Evolutionary conservation across 2,797 vertebrate genomes (phyloP).

Genomic region (Otolemur crassicaudatus): DNA sequence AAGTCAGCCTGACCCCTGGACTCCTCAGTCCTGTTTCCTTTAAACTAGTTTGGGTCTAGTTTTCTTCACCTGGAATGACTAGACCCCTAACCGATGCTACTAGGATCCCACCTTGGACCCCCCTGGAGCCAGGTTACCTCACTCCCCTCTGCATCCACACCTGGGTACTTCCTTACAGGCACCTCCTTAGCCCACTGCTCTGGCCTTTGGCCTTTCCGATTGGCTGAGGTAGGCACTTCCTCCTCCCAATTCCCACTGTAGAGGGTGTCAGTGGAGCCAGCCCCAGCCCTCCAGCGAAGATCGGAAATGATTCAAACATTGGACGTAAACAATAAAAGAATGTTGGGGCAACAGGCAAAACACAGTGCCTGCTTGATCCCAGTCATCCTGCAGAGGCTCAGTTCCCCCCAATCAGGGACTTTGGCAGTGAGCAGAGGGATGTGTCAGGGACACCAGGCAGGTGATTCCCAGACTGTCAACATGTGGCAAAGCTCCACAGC

Average conservation of each 20-base stretch:
- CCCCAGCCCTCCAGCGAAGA: not conserved
- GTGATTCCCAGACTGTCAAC: too few species aligned
- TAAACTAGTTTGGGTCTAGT: not conserved
- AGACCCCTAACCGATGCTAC: not conserved
- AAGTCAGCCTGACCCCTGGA: not conserved
- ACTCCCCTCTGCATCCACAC: not conserved
- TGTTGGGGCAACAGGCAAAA: not conserved
- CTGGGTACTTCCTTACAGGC: not conserved
- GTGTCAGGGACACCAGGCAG: not conserved
- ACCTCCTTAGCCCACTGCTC: not conserved
- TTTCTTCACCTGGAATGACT: not conserved
- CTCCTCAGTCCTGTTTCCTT: not conserved
- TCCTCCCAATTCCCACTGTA: not conserved
- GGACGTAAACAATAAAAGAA: not conserved
- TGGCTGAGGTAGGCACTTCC: not conserved
- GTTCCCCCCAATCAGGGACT: not conserved
- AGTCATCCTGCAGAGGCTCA: not conserved
- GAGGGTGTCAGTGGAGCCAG: not conserved
- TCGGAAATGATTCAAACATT: not conserved
- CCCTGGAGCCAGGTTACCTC: not conserved
- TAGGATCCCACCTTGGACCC: not conserved
- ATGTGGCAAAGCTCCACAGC: not conserved
- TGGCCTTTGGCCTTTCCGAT: not conserved
- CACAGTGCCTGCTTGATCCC: fast-evolving
- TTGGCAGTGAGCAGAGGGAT: not conserved